A percentile compares a stretch with the other conserved stretches of the same genome.
Conservation (phyloP, 2,888 invertebrate genomes). For the Oegoconia quadripuncta region DNA sequence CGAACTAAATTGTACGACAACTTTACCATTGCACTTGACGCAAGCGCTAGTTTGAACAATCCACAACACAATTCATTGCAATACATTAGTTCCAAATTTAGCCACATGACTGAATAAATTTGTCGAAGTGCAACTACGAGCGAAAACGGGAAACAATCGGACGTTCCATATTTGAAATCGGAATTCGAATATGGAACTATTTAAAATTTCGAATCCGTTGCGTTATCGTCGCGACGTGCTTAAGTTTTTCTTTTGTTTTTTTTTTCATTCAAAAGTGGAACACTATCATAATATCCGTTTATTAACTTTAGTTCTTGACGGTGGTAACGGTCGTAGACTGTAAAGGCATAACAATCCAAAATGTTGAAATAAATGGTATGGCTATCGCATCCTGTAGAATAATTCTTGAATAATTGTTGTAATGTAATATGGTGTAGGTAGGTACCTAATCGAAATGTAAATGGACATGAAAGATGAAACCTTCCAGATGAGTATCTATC, state of each 20-base stretch:
- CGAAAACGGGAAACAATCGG: slow-evolving; percentile 77
- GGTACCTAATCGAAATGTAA: not conserved
- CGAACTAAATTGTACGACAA: slow-evolving; percentile 29
- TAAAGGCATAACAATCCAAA: not conserved
- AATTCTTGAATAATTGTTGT: not conserved
- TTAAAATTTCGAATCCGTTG: slow-evolving; percentile 79
- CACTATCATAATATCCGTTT: slow-evolving; percentile 41
- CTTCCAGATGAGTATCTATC: no score
- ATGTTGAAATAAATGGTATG: not conserved
- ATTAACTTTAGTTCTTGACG: slow-evolving; percentile 23
- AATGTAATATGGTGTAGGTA: not conserved
- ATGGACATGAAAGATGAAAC: no score
- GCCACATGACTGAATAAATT: slow-evolving; percentile 7
- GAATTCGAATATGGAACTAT: slow-evolving; percentile 74
- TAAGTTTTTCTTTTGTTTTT: slow-evolving; percentile 27
- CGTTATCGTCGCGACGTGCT: slow-evolving; percentile 56
- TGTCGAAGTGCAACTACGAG: slow-evolving; percentile 43
- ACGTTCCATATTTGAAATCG: slow-evolving; percentile 72
- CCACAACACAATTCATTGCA: not conserved
- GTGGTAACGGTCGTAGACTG: slow-evolving; percentile 15
- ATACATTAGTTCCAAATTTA: not conserved
- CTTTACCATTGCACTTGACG: slow-evolving; percentile 3
- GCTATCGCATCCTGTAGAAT: not conserved
- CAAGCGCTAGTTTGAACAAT: not conserved
- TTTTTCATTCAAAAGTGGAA: slow-evolving; percentile 35